Percentiles rank a stretch among this genome's conserved stretches.
Evolutionary conservation across 2,797 vertebrate genomes (phyloP).

Genomic region (Anabacerthia variegaticeps): DNA sequence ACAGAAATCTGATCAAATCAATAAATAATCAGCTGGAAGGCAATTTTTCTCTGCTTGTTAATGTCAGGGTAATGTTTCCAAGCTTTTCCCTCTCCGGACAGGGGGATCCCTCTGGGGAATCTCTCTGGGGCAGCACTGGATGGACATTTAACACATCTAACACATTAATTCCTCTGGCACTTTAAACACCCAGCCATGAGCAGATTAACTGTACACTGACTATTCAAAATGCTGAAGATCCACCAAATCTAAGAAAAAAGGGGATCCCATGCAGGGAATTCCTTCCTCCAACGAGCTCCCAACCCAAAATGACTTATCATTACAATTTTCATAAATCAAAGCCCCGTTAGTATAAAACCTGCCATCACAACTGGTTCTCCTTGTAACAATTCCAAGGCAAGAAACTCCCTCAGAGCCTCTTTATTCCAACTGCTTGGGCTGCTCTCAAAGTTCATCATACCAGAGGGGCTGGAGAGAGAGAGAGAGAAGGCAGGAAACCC

Average conservation of each 20-base stretch:
- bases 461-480: neutral
- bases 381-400: neutral
- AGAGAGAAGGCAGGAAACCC: neutral
- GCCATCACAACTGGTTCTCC: neutral
- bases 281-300: neutral
- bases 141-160: neutral
- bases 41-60: neutral
- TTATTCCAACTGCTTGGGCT: neutral
- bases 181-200: neutral
- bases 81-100: neutral
- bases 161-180: neutral
- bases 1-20: neutral
- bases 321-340: neutral
- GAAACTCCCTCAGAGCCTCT: neutral
- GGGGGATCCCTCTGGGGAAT: neutral
- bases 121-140: rapidly evolving
- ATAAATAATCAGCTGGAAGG: neutral
- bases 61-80: neutral
- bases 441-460: neutral
- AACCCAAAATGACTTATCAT: neutral
- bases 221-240: neutral
- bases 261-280: neutral
- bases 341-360: neutral
- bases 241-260: neutral
- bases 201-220: neutral